Percentiles rank a stretch among this genome's conserved stretches.
Conservation (phyloP, 2,113 vertebrate genomes). For the Ochotona princeps region DNA sequence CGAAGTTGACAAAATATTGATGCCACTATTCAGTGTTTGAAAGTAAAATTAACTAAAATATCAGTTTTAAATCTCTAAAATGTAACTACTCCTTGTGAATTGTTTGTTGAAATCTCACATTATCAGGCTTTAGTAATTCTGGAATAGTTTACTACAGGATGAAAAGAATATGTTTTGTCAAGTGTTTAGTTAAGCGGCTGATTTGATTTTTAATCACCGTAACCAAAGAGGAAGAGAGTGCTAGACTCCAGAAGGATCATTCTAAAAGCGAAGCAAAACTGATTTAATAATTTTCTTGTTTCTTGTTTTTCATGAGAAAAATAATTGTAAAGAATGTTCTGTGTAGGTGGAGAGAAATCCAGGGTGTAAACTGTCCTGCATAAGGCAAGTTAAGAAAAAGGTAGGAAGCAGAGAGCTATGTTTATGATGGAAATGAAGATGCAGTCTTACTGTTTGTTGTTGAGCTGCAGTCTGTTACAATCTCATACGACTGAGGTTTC, state of each 20-base stretch:
- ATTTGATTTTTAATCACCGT: slow-evolving; percentile 47
- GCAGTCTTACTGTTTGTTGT: slow-evolving; percentile 21
- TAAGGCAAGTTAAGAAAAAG: slow-evolving; percentile 40
- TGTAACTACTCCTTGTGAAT: not conserved
- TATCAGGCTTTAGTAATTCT: slow-evolving; percentile 21
- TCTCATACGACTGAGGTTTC: slow-evolving; percentile 6
- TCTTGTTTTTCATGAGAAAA: slow-evolving; percentile 26
- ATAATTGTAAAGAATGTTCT: slow-evolving; percentile 25
- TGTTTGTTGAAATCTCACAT: slow-evolving; percentile 6
- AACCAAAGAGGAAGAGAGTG: slow-evolving; percentile 31
- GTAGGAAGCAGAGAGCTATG: not conserved
- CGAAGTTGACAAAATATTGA: slow-evolving; percentile 24
- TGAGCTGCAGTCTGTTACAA: not conserved
- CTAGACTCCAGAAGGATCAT: slow-evolving; percentile 27
- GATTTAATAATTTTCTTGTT: slow-evolving; percentile 16
- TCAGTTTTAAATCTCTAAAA: not conserved
- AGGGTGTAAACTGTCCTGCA: not conserved
- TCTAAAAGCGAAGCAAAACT: slow-evolving; percentile 51
- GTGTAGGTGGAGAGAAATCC: slow-evolving; percentile 51
- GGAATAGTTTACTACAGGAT: slow-evolving; percentile 48
- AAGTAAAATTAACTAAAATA: slow-evolving; percentile 53
- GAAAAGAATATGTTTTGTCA: slow-evolving; percentile 46
- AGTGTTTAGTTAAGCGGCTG: slow-evolving; percentile 45
- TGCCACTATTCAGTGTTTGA: not conserved
- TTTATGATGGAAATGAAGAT: slow-evolving; percentile 32